Evolutionary conservation across 2,797 vertebrate species (phyloP).

Genomic region (Sebastes minor): DNA sequence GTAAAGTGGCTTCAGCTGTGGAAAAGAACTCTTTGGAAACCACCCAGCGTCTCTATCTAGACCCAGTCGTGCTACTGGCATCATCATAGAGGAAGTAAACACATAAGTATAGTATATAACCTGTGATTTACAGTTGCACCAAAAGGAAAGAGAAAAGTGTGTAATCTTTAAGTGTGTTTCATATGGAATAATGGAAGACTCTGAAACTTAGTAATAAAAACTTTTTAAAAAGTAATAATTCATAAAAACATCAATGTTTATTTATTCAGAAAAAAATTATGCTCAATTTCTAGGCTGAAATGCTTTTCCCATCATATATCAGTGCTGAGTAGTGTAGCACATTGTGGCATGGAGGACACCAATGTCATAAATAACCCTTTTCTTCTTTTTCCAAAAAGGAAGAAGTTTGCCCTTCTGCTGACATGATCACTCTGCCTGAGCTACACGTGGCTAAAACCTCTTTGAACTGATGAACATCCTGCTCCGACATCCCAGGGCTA

Average conservation of each 20-base stretch:
- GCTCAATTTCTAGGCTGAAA: constrained; percentile 15
- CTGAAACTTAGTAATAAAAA: constrained; percentile 22
- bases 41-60: constrained; percentile 62
- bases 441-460: constrained; percentile 47
- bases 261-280: constrained; percentile 33
- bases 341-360: constrained; percentile 45
- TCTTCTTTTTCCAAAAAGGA: constrained; percentile 34
- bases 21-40: constrained; percentile 67
- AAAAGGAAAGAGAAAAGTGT: constrained; percentile 8
- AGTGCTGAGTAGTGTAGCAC: constrained; percentile 49
- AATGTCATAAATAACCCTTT: constrained; percentile 56
- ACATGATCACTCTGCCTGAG: constrained; percentile 49
- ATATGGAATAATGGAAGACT: constrained; percentile 26
- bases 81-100: constrained; percentile 52
- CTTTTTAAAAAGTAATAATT: background rate
- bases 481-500: constrained; percentile 43
- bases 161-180: constrained; percentile 26
- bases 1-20: constrained; percentile 78
- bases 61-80: constrained; percentile 53
- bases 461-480: constrained; percentile 63
- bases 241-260: constrained; percentile 26
- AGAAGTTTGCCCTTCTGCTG: constrained; percentile 45
- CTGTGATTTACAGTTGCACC: constrained; percentile 43
- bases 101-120: constrained; percentile 53
- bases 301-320: constrained; percentile 39